phyloP scores from a whole-genome alignment of 2,113 vertebrate genomes.

The Bufo gargarizans region DNA sequence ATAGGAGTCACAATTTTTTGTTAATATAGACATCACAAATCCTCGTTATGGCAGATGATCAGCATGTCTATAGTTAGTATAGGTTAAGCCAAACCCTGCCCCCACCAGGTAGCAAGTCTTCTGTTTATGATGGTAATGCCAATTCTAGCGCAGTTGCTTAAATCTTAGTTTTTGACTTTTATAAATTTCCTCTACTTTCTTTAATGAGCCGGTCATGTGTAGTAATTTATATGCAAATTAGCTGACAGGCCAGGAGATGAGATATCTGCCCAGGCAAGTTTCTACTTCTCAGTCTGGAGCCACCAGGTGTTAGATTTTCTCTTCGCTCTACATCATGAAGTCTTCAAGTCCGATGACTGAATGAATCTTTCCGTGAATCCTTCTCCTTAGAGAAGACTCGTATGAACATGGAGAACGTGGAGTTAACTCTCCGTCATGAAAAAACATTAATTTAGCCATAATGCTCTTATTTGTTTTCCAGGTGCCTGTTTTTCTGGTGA shows the following conservation, averaged over 20 bases:
- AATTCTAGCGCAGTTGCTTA: neutral
- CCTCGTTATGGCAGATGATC: too few species aligned
- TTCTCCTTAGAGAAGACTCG: neutral
- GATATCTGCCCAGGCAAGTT: slow-evolving; percentile 22
- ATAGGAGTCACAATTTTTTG: too few species aligned
- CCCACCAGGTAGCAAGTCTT: too few species aligned
- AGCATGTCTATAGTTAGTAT: too few species aligned
- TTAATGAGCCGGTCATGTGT: slow-evolving; percentile 11
- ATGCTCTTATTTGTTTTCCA: neutral
- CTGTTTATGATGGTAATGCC: too few species aligned
- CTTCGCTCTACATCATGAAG: neutral
- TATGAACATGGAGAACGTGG: neutral
- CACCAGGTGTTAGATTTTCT: neutral
- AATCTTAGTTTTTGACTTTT: neutral
- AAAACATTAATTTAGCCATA: neutral
- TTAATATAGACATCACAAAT: too few species aligned
- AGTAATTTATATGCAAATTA: slow-evolving; percentile 42
- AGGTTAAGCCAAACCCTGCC: too few species aligned
- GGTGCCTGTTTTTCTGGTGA: neutral
- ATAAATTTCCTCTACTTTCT: neutral
- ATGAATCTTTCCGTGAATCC: neutral
- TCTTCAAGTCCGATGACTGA: neutral
- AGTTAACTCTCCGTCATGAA: neutral
- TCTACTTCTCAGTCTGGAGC: neutral
- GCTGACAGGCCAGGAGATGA: neutral